Percentiles rank a stretch among this genome's conserved stretches.
These are phyloP conservation scores for Phaetusa simplex DNA, from an alignment of 2,113 vertebrate genomes.

Conservation along the genomic window DNA sequence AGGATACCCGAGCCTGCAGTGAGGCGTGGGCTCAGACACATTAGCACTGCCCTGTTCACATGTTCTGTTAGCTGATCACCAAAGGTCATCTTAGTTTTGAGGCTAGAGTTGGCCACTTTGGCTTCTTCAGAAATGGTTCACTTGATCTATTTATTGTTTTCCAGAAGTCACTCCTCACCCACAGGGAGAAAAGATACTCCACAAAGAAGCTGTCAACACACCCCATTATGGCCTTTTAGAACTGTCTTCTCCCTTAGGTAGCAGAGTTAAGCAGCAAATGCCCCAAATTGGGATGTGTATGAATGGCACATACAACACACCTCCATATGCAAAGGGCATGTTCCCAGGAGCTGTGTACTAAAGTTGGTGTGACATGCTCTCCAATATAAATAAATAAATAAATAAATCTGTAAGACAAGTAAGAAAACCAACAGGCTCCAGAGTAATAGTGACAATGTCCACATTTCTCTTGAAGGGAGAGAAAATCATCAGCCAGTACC, in stretches of 20 bases:
- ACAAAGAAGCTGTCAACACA: background rate
- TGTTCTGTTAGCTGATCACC: background rate
- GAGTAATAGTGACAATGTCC: background rate
- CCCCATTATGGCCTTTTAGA: background rate
- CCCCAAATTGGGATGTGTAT: background rate
- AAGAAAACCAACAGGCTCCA: background rate
- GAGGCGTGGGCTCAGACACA: rapidly evolving
- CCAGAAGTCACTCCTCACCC: background rate
- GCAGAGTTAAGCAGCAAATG: background rate
- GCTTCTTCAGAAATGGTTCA: background rate
- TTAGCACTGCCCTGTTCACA: too few species aligned
- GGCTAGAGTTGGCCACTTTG: background rate
- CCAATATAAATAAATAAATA: background rate
- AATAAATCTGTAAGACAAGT: background rate
- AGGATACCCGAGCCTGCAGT: rapidly evolving
- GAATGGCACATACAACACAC: background rate
- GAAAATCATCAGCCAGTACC: background rate
- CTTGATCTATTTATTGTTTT: background rate
- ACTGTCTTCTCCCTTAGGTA: background rate
- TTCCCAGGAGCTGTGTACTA: background rate
- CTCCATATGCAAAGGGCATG: background rate
- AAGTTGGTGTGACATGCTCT: background rate
- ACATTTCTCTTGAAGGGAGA: background rate
- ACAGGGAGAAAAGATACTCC: background rate
- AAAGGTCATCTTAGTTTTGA: background rate